Evolutionary conservation across 2,797 vertebrate species (phyloP), one percentile per base, ranked within the genome.

Genomic region (Arctocebus calabarensis): DNA sequence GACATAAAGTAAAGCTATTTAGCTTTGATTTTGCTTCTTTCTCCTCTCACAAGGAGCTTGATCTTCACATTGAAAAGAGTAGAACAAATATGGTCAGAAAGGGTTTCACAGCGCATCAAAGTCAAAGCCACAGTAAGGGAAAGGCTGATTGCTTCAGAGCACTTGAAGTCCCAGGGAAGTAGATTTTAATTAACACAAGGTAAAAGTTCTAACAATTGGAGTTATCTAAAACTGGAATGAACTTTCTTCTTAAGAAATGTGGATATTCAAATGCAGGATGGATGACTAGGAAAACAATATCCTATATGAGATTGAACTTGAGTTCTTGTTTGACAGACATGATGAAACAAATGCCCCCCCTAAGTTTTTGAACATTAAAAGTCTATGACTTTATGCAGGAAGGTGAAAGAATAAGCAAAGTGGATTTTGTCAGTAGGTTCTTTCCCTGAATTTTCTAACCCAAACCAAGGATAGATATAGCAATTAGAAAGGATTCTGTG

Each of bases 371-470:
- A 45, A 79, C 9, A 20, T 68, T 84, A 45, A 59, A 75, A 81
- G 92, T 79, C 17, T 75, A 82, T 0, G 23, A 29, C 55, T 88
- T 70, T 73, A 52, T 52, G 11, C 10, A 74, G 55, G 20, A 87
- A 78, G 37, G 37, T 84, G 68, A 89, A 86, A 86, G 2, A 68
- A n/a, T 74, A 75, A 59, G 2, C 32, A 25, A 27, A 90, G 37
- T 45, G 29, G 11, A 20, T 75, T 70, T 81, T 70, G 20, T 62
- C 40, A 34, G 19, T 79, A 29, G 52, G 13, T 89, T 83, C 3
- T 83, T 83, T 83, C 23, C 48, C 70, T 78, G n/a, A 83, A 77
- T 86, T 94, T 87, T 73, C 27, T 84, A 32, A 83, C 37, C 23
- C 7, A 88, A 59, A 55, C 3, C 32, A 82, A 82, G 12, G 13